These are phyloP conservation scores for Epizoanthus illoricatus DNA, from an alignment of 92 coral and sea anemone genomes.

Conservation along the genomic window DNA sequence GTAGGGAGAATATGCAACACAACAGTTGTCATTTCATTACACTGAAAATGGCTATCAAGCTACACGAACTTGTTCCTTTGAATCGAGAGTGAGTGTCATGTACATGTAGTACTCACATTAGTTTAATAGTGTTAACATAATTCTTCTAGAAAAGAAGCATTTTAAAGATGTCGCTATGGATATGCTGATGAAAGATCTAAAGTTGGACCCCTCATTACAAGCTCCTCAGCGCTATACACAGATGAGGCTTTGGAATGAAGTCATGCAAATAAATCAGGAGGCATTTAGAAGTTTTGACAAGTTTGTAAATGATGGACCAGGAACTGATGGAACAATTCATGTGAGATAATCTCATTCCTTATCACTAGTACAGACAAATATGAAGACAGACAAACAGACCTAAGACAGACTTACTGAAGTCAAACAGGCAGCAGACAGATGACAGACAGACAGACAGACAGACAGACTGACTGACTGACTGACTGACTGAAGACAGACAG, in stretches of 20 bases:
- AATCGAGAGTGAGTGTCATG: too few species aligned
- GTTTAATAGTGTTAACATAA: not conserved
- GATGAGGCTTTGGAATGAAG: conserved; percentile 69
- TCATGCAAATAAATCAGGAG: conserved; percentile 67
- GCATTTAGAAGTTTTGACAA: conserved; percentile 52
- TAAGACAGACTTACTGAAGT: too few species aligned
- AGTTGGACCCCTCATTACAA: conserved; percentile 39
- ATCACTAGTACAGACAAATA: too few species aligned
- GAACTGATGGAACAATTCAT: not conserved
- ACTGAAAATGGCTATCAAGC: too few species aligned
- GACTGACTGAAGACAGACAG: not conserved
- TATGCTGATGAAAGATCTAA: conserved; percentile 55
- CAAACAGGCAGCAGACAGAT: too few species aligned
- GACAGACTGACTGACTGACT: not conserved
- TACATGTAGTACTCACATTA: too few species aligned
- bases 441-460: not conserved
- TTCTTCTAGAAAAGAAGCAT: conserved; percentile 42
- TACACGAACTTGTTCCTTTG: too few species aligned
- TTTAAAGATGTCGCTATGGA: conserved; percentile 57
- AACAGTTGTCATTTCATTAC: too few species aligned
- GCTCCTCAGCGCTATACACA: conserved; percentile 51
- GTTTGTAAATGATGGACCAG: conserved; percentile 31
- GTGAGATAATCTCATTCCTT: too few species aligned
- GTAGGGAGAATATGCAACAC: too few species aligned
- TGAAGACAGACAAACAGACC: too few species aligned